Conservation (phyloP, 2,888 invertebrate genomes). For the Drosophila vallismaia region DNA sequence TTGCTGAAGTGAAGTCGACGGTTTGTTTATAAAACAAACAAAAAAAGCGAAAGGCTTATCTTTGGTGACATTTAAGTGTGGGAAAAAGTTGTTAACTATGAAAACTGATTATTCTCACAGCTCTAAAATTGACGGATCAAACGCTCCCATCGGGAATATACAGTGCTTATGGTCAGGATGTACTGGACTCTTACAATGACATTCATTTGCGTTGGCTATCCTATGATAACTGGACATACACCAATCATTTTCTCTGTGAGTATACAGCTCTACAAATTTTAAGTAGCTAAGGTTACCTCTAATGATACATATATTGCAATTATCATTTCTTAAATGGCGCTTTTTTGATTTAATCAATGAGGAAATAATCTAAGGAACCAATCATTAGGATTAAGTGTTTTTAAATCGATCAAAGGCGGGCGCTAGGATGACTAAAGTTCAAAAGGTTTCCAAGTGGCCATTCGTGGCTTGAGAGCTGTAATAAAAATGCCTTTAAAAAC, state of each 20-base stretch:
- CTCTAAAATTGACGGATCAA: constrained; percentile 42
- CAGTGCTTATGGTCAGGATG: constrained; percentile 71
- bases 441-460: not conserved
- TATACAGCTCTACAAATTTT: not conserved
- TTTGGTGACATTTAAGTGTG: constrained; percentile 6
- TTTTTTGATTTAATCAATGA: not conserved
- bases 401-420: not conserved
- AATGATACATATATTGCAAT: not conserved
- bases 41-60: constrained; percentile 32
- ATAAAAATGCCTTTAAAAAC: not conserved
- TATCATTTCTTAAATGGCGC: not conserved
- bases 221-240: constrained; percentile 91
- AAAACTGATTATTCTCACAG: constrained; percentile 21
- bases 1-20: not conserved
- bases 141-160: constrained; percentile 82
- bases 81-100: not conserved
- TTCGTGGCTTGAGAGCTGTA: not conserved
- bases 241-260: constrained; percentile 88
- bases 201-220: constrained; percentile 92
- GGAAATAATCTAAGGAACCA: not conserved
- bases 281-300: not conserved
- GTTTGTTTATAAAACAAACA: constrained; percentile 20
- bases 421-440: not conserved
- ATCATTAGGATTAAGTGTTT: constrained; percentile 1
- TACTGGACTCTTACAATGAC: constrained; percentile 90